Conservation (phyloP, 2,888 invertebrate species). For the Metopia argyrocephala region DNA sequence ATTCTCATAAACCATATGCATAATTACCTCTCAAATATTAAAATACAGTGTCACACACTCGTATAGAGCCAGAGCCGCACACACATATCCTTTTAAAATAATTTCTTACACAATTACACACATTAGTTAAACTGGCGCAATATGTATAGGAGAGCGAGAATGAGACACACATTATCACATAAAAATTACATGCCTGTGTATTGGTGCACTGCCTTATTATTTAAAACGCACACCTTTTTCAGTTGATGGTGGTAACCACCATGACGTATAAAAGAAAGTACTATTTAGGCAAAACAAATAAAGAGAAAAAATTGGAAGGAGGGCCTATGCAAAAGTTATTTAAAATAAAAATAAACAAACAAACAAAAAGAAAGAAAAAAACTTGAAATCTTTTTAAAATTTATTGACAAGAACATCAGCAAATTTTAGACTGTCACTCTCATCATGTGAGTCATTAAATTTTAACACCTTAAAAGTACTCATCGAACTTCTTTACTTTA, state of each 20-base stretch:
- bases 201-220: slow-evolving; percentile 8
- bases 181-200: slow-evolving; percentile 49
- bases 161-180: slow-evolving; percentile 44
- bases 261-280: too few relatives aligned
- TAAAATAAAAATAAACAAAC: neutral
- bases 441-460: slow-evolving; percentile 52
- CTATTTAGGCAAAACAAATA: slow-evolving; percentile 19
- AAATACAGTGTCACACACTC: neutral
- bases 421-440: slow-evolving; percentile 4
- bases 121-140: neutral
- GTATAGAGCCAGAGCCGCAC: too few relatives aligned
- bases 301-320: too few relatives aligned
- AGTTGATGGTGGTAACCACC: too few relatives aligned
- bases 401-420: slow-evolving; percentile 55
- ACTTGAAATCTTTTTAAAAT: slow-evolving; percentile 58
- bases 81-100: slow-evolving; percentile 1
- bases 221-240: slow-evolving; percentile 21
- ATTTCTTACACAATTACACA: slow-evolving; percentile 25
- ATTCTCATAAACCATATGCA: slow-evolving; percentile 59
- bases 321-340: too few relatives aligned
- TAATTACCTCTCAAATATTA: slow-evolving; percentile 56
- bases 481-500: neutral
- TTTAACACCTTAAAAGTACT: slow-evolving; percentile 42
- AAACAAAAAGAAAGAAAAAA: slow-evolving; percentile 17
- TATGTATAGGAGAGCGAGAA: neutral